Evolutionary conservation across 1,140 invertebrate genomes (phyloP), one percentile per base, ranked within the genome.

Genomic region (Probaryconus sp.): DNA sequence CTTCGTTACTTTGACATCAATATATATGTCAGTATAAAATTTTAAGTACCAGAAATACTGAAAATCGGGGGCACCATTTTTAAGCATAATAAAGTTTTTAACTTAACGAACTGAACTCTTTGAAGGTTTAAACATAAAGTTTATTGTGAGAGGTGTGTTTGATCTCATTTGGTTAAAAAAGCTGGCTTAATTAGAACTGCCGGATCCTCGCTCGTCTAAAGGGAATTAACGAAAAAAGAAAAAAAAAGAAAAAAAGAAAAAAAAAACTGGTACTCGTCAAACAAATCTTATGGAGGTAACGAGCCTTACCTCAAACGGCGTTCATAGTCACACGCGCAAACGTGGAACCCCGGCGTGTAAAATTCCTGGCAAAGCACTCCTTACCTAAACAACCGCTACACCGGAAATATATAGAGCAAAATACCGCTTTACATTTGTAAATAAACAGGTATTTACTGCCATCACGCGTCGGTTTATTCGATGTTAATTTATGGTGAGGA

Each of bases 271-370:
- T 33, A 70, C 33, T 61, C 56, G 47, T 63, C 56, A 70, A 70
- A 70, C 67, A 63, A 63, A 63, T 63, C 67, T 70, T 61, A 61
- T 55, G 56, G 13, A 70, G 67, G 67, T 70, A 61, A 63, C 50
- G 65, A 61, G 43, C 65, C 67, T 63, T 56, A 50, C 17, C 37
- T 70, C 56, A 70, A 70, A 69, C 37, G 55, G 16, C 5, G 11
- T 24, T 18, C 64, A 35, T 42, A 58, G 31, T 5, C 48, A 37
- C 53, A 45, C 48, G 28, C 30, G 33, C 31, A 51, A 37, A 38
- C 18, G 6, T 11, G 48, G n/a, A n/a, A n/a, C n/a, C 17, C 26
- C 43, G 40, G 31, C 14, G 43, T 30, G 16, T 14, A 47, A 55
- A 55, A 40, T 16, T 13, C 13, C 11, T 48, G 50, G 5, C 51